Conservation (phyloP, 2,797 vertebrate species). For the Gouania willdenowi region DNA sequence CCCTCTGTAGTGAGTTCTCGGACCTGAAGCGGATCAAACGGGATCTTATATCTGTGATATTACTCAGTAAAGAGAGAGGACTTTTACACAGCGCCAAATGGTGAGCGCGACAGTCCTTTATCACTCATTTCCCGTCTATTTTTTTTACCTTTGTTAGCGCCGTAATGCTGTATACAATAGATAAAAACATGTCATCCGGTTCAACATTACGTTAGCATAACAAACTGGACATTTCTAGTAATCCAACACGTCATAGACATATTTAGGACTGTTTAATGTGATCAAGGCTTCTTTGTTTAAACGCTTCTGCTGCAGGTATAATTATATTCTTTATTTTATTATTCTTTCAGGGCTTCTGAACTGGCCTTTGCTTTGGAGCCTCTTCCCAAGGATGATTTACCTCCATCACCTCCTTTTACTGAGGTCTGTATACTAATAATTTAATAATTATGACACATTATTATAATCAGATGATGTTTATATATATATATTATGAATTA, state of each 20-base stretch:
- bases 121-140: no score
- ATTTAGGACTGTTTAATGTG: no score
- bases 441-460: no score
- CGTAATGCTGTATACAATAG: no score
- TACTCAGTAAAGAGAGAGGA: conserved; percentile 89
- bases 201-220: no score
- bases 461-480: no score
- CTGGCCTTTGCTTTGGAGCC: conserved; percentile 87
- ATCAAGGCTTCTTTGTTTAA: no score
- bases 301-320: no score
- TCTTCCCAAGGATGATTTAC: conserved; percentile 84
- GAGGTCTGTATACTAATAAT: conserved; percentile 78
- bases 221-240: no score
- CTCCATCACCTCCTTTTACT: conserved; percentile 75
- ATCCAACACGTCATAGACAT: no score
- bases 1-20: conserved; percentile 74
- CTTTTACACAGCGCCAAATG: conserved; percentile 93
- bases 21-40: conserved; percentile 91
- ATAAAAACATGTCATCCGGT: no score
- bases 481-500: no score
- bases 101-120: conserved; percentile 62
- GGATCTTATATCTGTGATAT: conserved; percentile 86
- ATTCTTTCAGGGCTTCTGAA: conserved; percentile 86
- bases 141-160: not conserved
- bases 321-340: conserved; percentile 6